phyloP scores from a whole-genome alignment of 2,888 invertebrate species.

The Ptilodon capucinus region DNA sequence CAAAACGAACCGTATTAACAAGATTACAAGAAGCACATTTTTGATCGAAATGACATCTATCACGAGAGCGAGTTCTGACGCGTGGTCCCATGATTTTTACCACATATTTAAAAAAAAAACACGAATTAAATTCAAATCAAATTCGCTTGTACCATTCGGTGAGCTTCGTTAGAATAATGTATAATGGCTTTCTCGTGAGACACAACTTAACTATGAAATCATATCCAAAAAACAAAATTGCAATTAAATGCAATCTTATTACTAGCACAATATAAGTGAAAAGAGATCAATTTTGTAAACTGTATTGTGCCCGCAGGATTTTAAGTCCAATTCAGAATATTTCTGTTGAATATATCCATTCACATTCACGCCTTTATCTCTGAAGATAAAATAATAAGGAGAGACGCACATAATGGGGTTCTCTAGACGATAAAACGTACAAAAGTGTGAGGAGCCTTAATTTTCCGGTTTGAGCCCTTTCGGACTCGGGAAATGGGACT shows the following conservation, averaged over 20 bases:
- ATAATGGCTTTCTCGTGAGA: too few species aligned
- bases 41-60: too few species aligned
- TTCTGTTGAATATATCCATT: slow-evolving; percentile 18
- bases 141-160: too few species aligned
- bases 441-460: slow-evolving; percentile 65
- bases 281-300: not conserved
- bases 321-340: not conserved
- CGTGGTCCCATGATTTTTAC: too few species aligned
- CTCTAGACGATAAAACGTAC: slow-evolving; percentile 51
- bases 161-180: too few species aligned
- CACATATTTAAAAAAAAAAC: too few species aligned
- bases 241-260: not conserved
- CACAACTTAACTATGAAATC: too few species aligned
- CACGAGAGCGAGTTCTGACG: too few species aligned
- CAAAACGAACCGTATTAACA: too few species aligned
- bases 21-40: too few species aligned
- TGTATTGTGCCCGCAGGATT: not conserved
- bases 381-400: slow-evolving; percentile 42
- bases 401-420: slow-evolving; percentile 38
- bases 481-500: slow-evolving; percentile 36
- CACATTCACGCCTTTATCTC: slow-evolving; percentile 33
- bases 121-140: too few species aligned
- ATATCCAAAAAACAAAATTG: too few species aligned
- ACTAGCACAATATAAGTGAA: not conserved
- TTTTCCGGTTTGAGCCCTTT: slow-evolving; percentile 66